Conservation (phyloP, 1,140 invertebrate species). For the Aphaenogaster rudis region DNA sequence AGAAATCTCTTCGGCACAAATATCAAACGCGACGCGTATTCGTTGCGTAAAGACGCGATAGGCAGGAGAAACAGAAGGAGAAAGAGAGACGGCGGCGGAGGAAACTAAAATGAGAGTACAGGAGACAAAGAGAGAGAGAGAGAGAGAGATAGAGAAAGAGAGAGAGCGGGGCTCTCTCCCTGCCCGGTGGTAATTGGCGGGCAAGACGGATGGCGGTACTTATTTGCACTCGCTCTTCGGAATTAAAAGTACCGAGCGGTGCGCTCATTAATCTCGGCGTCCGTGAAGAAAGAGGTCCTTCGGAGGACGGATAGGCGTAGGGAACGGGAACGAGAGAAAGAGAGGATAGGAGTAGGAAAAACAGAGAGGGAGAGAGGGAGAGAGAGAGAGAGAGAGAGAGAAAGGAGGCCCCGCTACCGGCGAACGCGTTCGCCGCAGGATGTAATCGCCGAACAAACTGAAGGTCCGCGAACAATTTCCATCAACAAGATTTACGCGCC, state of each 20-base stretch:
- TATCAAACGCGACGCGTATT: conserved; percentile 13
- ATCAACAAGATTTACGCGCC: conserved; percentile 84
- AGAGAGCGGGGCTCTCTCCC: conserved; percentile 14
- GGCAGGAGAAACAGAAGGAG: not conserved
- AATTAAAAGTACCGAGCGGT: conserved; percentile 85
- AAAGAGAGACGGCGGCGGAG: not conserved
- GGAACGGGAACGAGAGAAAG: conserved; percentile 68
- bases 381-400: not conserved
- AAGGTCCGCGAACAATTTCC: conserved; percentile 83
- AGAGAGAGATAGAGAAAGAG: not conserved
- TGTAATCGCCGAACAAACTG: conserved; percentile 82
- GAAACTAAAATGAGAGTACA: conserved; percentile 41
- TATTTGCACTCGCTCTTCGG: conserved; percentile 84
- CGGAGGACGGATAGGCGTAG: conserved; percentile 52
- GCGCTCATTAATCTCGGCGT: conserved; percentile 81
- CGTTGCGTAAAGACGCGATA: conserved; percentile 51
- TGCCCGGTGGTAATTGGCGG: conserved; percentile 84
- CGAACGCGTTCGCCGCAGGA: conserved; percentile 82
- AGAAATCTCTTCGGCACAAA: conserved; percentile 20
- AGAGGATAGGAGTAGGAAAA: conserved; percentile 70
- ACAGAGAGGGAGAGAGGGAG: not conserved
- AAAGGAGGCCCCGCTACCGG: conserved; percentile 77
- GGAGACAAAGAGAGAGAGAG: conserved; percentile 26
- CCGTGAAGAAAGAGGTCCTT: conserved; percentile 74
- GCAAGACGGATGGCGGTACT: conserved; percentile 85